Base-by-base conservation (phyloP, 2,797 vertebrate species). In the Todus mexicanus region DNA sequence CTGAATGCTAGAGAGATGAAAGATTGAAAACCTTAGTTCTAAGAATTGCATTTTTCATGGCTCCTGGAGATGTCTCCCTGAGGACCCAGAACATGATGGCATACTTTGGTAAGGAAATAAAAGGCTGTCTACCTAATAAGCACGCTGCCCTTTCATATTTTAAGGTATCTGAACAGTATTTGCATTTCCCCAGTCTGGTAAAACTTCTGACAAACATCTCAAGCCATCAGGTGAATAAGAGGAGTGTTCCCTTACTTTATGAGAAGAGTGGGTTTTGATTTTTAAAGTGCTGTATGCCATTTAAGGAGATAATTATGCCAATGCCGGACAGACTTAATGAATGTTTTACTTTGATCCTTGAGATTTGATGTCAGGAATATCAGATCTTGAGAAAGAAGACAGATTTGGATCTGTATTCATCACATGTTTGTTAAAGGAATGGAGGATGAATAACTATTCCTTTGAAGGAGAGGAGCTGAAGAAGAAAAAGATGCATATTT, bases 281-380 rank as follows among this genome's bases (percentile, higher is more conserved):
- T 92, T 90, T 91, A 84, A 95, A 95, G 72, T 72, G 69, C 84
- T 38, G 38, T 85, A 81, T 87, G 89, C 72, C 51, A 75, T 87
- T 95, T 87, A 84, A 89, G 78, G 70, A 87, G 53, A 81, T 91
- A 65, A 94, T 92, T 96, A 91, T 73, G 87, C 61, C 76, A 69
- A 29, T 84, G 47, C 75, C 78, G 73, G 89, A 40, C 76, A 70
- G 90, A 78, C 66, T 87, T 96, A 95, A 96, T 91, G 93, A 95
- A 91, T 89, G n/a, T 89, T 94, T 94, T 89, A 38, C 90, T 96
- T 96, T 96, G 93, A 96, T 96, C 90, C 72, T 77, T n/a, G 42
- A 92, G 94, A 87, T 89, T 1, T 94, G 90, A 96, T 94, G 90
- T 92, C 22, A 74, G 89, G 89, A 95, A 92, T 72, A 93, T 94